Conservation (phyloP, 2,797 vertebrate species). For the Microchirus variegatus region DNA sequence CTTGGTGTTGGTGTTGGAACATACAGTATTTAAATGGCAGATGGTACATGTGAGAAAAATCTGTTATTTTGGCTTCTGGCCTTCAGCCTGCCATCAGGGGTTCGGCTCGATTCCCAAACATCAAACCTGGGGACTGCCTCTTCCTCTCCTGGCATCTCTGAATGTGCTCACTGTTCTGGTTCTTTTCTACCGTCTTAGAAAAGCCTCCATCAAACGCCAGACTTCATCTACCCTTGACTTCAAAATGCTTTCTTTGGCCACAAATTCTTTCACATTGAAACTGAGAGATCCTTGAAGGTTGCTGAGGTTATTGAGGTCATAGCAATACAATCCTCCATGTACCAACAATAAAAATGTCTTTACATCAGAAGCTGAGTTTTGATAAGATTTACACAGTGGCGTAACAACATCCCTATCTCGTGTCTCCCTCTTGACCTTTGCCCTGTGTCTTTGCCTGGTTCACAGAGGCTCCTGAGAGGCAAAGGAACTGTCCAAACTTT, state of each 20-base stretch:
- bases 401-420: not conserved
- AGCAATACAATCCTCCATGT: too few relatives aligned
- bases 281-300: not conserved
- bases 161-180: conserved; percentile 2
- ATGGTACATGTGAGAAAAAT: conserved; percentile 42
- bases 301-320: too few relatives aligned
- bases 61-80: conserved; percentile 42
- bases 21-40: conserved; percentile 31
- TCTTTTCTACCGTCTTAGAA: conserved; percentile 26
- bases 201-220: conserved; percentile 4
- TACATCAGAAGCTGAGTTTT: too few relatives aligned
- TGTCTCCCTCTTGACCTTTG: conserved; percentile 2
- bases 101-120: conserved; percentile 42
- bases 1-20: conserved; percentile 16
- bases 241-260: conserved; percentile 6
- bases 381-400: too few relatives aligned
- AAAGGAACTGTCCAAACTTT: conserved; percentile 8
- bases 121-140: conserved; percentile 19
- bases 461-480: not conserved
- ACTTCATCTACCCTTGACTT: conserved; percentile 2
- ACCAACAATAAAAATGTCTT: too few relatives aligned
- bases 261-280: not conserved
- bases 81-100: conserved; percentile 20
- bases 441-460: not conserved
- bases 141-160: conserved; percentile 26